Evolutionary conservation across 2,888 invertebrate species (phyloP), one percentile per base, ranked within the genome.

Genomic region (Pyrrhia umbra): DNA sequence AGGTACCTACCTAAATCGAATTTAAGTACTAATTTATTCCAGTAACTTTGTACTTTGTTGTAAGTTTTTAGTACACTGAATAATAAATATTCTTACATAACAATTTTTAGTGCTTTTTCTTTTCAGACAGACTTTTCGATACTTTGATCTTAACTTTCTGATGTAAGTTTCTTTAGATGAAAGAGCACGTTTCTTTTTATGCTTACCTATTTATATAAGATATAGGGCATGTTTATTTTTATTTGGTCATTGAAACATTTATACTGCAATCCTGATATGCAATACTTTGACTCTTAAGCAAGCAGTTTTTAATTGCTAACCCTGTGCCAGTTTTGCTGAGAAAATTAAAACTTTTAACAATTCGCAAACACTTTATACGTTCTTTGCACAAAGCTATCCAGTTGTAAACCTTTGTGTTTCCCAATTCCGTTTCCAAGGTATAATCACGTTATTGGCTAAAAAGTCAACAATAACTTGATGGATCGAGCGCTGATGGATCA

Each of bases 381-480:
- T 40, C 10, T 40, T 73, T 18, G 1, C 34, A 39, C 23, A 37
- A 30, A 46, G 16, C 30, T 37, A 45, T 68, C 58, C 54, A 58
- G 21, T 49, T 6, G 46, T 40, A 37, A 59, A 56, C 55, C 61
- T 76, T 65, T 71, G 51, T 70, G 47, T 63, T 56, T 39, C 27
- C 37, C 43, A 43, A 34, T 68, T 18, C 51, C 42, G 54, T 58
- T 57, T 49, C 54, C 43, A 60, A 55, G 56, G 70, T 25, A 52
- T 60, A 61, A 58, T 70, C 61, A 64, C 30, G 56, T 67, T 77
- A 72, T 67, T 72, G 57, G 47, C 62, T 72, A 51, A 72, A 75
- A 72, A 66, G 67, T 67, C 73, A 76, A 76, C 77, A 76, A 69
- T 62, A 63, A 55, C 57, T 54, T 76, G 75, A 75, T 75, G 77